Evolutionary conservation across 1,140 invertebrate genomes (phyloP), one percentile per base, ranked within the genome.

Genomic region (Propsilocerus akamusi): DNA sequence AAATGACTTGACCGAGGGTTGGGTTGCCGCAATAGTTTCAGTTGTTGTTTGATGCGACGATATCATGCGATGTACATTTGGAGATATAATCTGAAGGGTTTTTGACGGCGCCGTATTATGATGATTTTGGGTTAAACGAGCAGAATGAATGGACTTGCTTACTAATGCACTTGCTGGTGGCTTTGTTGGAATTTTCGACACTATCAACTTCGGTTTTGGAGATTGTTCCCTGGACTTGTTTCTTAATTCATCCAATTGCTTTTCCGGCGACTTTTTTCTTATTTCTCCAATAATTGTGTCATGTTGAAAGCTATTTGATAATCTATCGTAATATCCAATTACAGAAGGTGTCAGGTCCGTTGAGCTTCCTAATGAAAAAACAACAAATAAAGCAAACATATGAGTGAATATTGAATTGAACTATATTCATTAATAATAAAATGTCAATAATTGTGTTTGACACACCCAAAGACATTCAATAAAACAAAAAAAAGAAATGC

Each of bases 281-380:
- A 30, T n/a, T 30, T 30, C 28, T 11, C 34, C 34, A 1, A 41
- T 41, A 4, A 41, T 17, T 41, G 17, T 41, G 1, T 41, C 34
- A 17, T 14, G 3, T 5, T 41, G 12, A 41, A 41, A 41, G 10
- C 34, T 58, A 49, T 56, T 59, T 26, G 59, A 64, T 46, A 65
- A 55, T 32, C 56, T 60, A 56, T 75, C 72, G 52, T 75, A 75
- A 51, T 74, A 71, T 10, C 72, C 71, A 52, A 75, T 67, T 25
- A 75, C 61, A 37, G 72, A 73, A 24, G 72, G 72, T 51, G 72
- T 69, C 49, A 75, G 59, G 55, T 75, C 73, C 37, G 72, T 73
- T 57, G 70, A 73, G 57, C 73, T 75, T 61, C 73, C 73, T 75
- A 68, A 17, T 68, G 69, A 56, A 59, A 65, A 57, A 52, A 52